These are phyloP conservation scores for Riparia riparia DNA, from an alignment of 2,113 vertebrate genomes.

Conservation along the genomic window DNA sequence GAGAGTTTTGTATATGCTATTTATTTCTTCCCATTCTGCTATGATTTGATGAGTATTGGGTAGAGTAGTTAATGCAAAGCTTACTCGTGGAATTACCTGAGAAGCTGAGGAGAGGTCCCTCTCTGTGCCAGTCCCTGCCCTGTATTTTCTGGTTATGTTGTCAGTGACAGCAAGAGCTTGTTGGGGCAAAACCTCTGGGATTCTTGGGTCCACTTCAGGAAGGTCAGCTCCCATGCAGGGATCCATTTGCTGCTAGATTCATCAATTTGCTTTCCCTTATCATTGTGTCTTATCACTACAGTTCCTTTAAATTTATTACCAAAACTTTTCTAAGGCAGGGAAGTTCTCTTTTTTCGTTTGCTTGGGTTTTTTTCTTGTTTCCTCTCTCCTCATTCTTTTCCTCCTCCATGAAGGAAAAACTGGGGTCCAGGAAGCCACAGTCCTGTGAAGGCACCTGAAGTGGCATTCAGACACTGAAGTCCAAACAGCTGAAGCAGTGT, in stretches of 20 bases:
- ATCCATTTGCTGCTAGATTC: not conserved
- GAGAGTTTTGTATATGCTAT: not conserved
- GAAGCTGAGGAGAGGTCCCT: not conserved
- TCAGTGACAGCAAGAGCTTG: not conserved
- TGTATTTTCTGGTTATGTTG: not conserved
- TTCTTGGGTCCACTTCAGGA: not conserved
- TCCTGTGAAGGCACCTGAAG: not conserved
- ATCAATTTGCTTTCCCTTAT: not conserved
- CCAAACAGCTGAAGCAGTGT: not conserved
- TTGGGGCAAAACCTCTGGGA: not conserved
- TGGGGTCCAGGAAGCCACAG: not conserved
- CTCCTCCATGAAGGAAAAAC: not conserved
- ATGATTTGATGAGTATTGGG: not conserved
- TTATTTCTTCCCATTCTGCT: not conserved
- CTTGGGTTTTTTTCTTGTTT: not conserved
- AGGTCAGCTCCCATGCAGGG: not conserved
- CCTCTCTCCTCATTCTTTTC: not conserved
- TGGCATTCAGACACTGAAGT: not conserved
- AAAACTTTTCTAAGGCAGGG: not conserved
- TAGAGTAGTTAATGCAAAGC: not conserved
- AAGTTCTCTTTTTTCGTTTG: not conserved
- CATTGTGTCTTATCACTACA: not conserved
- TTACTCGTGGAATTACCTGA: not conserved
- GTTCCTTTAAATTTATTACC: not conserved
- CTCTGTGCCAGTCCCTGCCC: not conserved